Evolutionary conservation across 2,113 vertebrate species (phyloP).

Genomic region (Indri indri): DNA sequence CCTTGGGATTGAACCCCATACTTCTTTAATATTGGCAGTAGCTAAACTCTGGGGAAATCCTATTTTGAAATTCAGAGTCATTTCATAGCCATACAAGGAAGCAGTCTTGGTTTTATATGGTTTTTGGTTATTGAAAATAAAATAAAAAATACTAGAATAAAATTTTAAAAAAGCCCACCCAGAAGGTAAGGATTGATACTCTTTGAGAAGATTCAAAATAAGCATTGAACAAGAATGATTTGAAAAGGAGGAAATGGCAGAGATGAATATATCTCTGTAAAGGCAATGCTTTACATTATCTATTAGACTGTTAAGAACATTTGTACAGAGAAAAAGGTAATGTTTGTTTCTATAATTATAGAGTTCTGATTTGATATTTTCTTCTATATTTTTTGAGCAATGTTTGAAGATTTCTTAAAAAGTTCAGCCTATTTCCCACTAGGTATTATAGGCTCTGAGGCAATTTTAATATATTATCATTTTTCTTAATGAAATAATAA

Average conservation of each 20-base stretch:
- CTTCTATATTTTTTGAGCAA: neutral
- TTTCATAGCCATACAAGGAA: neutral
- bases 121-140: neutral
- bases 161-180: neutral
- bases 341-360: neutral
- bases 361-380: neutral
- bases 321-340: neutral
- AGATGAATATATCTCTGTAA: neutral
- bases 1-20: neutral
- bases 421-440: neutral
- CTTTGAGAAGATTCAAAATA: neutral
- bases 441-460: neutral
- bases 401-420: neutral
- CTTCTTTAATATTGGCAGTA: neutral
- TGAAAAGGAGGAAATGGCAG: neutral
- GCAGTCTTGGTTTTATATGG: neutral
- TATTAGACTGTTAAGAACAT: neutral
- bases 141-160: neutral
- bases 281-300: neutral
- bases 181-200: neutral
- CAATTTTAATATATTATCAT: neutral
- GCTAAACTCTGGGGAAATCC: neutral
- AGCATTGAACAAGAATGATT: neutral
- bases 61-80: neutral
- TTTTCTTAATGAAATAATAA: neutral